Base-by-base conservation (phyloP, 2,113 vertebrate species). In the Pteronura brasiliensis region DNA sequence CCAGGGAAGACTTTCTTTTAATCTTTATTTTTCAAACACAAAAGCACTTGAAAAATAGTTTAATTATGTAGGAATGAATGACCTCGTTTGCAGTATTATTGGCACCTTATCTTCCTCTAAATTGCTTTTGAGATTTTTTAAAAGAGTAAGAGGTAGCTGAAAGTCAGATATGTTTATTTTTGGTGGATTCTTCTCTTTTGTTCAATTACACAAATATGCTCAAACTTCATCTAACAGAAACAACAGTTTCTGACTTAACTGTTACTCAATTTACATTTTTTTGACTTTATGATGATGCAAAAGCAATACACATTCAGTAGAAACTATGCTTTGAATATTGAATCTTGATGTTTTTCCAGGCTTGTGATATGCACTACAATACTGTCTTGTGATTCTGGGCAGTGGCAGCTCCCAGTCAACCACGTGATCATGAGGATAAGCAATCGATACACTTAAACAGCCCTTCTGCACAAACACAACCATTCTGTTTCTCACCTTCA, bases 1-100 rank as follows among this genome's bases (percentile, higher is more conserved):
- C n/a, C 17, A 80, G 13, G 47, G 67, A 94, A 90, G 34, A 61
- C 39, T 79, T 87, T 71, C 13, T 65, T 86, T 97, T 83, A 23
- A 90, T 44, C 47, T 90, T 80, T 69, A 55, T 59, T 97, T 96
- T 95, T 84, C 67, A 90, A 84, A 18, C 12, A 61, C 67, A 79
- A 96, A 86, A 15, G 1, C 59, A 59, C 34, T 42, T 80, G 15
- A 36, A 65, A 84, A 69, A 23, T 36, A 34, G 18, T 81, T 92
- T 72, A 42, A 82, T 49, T 83, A 67, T 77, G 14, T 47, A 89
- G 44, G 86, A 83, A 65, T 83, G 71, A 82, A 39, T 74, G 65
- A 72, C 65, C 67, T 94, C 55, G 39, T 84, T 81, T 85, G 34
- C 44, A 52, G 31, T 57, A 8, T 63, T 47, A 63, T 6, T 39